Conservation (phyloP, 2,888 invertebrate species). For the Leistus spinibarbis region DNA sequence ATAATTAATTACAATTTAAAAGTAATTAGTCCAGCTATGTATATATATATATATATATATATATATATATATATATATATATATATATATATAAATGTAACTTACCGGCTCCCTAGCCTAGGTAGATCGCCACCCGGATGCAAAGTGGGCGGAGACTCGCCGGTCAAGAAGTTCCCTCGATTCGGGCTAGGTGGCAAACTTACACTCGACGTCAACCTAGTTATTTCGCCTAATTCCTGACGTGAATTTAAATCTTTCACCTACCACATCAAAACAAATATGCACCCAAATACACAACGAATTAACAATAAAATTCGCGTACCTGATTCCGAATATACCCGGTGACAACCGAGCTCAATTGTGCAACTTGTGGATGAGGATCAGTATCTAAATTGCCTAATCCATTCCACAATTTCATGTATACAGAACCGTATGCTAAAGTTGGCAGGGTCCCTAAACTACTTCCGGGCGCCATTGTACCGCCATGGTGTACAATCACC, state of each 20-base stretch:
- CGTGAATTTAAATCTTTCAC: constrained; percentile 56
- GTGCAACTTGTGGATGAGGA: constrained; percentile 83
- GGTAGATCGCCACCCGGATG: constrained; percentile 57
- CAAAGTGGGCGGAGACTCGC: constrained; percentile 62
- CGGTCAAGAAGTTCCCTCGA: constrained; percentile 60
- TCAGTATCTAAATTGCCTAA: constrained; percentile 80
- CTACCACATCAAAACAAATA: constrained; percentile 44
- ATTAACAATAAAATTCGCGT: constrained; percentile 37
- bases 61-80: too few relatives aligned
- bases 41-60: too few relatives aligned
- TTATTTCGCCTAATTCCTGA: constrained; percentile 57
- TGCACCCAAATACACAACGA: neutral
- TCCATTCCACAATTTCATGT: constrained; percentile 88
- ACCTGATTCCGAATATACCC: constrained; percentile 79
- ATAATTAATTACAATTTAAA: too few relatives aligned
- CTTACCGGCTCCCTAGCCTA: constrained; percentile 47
- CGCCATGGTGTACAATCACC: constrained; percentile 41
- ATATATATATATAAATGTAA: too few relatives aligned
- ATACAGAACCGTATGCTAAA: constrained; percentile 75
- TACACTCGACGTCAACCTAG: constrained; percentile 59
- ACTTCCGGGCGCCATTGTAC: constrained; percentile 47
- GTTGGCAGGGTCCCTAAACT: constrained; percentile 60
- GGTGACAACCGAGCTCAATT: constrained; percentile 79
- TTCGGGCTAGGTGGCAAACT: constrained; percentile 67
- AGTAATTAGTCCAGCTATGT: too few relatives aligned